phyloP scores from a whole-genome alignment of 2,888 invertebrate genomes.

The Andrena trimmerana region DNA sequence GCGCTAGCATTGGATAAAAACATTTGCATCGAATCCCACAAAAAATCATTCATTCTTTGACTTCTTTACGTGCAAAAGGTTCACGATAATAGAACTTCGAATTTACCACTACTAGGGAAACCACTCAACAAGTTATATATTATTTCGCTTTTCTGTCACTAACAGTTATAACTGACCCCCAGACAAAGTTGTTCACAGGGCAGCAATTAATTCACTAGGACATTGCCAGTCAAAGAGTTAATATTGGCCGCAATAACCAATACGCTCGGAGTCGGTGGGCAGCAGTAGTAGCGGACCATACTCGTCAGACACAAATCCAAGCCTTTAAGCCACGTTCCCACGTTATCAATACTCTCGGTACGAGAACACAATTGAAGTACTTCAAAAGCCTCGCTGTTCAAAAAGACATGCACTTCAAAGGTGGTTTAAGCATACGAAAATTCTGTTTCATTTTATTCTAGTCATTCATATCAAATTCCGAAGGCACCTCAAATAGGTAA shows the following conservation, averaged over 20 bases:
- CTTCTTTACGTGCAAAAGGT: neutral
- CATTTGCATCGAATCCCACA: neutral
- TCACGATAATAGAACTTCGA: neutral
- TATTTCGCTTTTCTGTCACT: neutral
- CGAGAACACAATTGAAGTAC: neutral
- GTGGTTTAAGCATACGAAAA: neutral
- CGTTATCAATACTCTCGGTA: neutral
- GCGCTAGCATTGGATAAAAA: neutral
- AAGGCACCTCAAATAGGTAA: neutral
- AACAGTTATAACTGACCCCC: conserved; percentile 5
- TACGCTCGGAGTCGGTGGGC: conserved; percentile 12
- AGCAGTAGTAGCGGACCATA: conserved; percentile 50
- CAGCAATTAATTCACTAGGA: conserved; percentile 23
- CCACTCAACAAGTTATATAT: conserved; percentile 13
- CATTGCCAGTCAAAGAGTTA: conserved; percentile 57
- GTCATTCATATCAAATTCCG: neutral
- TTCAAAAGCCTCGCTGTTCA: neutral
- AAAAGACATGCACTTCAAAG: neutral
- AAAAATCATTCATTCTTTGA: neutral
- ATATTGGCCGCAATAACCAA: conserved; percentile 46
- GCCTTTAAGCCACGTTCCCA: neutral
- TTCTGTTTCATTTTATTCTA: neutral
- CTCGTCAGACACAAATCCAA: conserved; percentile 33
- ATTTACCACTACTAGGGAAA: neutral
- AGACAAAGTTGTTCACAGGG: conserved; percentile 12